Evolutionary conservation across 2,113 vertebrate genomes (phyloP).

Genomic region (Catagonus wagneri): DNA sequence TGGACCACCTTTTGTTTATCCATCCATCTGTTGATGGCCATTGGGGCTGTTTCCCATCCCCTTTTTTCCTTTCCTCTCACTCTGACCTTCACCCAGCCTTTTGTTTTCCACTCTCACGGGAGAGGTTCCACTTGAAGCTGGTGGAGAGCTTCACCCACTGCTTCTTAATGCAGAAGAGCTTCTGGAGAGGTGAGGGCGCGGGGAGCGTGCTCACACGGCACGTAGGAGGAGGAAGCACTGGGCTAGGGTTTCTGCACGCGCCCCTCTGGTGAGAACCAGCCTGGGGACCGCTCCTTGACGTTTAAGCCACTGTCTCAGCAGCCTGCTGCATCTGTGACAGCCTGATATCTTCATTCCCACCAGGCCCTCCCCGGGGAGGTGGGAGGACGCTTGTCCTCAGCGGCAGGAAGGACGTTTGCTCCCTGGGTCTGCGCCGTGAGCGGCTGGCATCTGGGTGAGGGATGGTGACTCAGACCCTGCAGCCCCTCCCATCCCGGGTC

Average conservation of each 20-base stretch:
- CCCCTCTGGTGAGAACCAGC: not conserved
- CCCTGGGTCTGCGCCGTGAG: not conserved
- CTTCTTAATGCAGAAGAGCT: not conserved
- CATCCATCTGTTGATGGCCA: rapidly evolving
- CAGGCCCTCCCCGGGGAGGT: not conserved
- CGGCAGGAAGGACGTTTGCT: not conserved
- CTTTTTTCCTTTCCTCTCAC: not conserved
- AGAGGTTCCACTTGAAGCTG: not conserved
- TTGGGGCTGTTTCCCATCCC: no score
- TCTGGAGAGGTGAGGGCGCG: not conserved
- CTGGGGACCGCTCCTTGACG: not conserved
- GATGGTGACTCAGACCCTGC: rapidly evolving
- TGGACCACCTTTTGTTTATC: rapidly evolving
- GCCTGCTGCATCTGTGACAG: not conserved
- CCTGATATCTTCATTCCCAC: not conserved
- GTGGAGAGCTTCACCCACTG: rapidly evolving
- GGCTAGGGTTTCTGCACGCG: not conserved
- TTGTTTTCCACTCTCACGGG: not conserved
- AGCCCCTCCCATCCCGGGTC: not conserved
- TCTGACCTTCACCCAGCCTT: no score
- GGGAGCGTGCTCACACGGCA: not conserved
- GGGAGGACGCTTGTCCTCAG: not conserved
- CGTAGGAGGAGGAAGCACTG: not conserved
- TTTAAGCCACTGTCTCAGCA: not conserved
- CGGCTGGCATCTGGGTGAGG: not conserved